These are phyloP conservation scores for Pipistrellus kuhlii DNA, from an alignment of 2,797 vertebrate species.

Conservation along the genomic window DNA sequence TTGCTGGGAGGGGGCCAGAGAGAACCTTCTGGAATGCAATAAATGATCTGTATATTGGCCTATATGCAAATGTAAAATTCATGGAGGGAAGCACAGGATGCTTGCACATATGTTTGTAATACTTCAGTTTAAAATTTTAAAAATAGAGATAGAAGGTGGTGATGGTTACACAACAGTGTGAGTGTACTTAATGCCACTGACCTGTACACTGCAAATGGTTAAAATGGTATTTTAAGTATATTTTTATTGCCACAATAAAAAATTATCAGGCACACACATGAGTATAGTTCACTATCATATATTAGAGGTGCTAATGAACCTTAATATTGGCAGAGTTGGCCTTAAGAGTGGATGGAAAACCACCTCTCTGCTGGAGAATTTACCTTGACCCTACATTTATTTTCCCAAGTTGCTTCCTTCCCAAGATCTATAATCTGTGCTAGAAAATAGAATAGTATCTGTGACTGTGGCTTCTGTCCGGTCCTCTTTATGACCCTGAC, in stretches of 20 bases:
- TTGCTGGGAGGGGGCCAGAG: neutral
- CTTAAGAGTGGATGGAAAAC: neutral
- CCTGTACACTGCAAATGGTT: neutral
- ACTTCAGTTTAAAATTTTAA: neutral
- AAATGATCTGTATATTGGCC: neutral
- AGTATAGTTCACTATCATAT: neutral
- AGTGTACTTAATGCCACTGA: neutral
- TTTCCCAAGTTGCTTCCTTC: constrained; percentile 14
- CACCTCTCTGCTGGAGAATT: neutral
- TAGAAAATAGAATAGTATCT: neutral
- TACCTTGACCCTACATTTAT: neutral
- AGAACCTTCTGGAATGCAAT: neutral
- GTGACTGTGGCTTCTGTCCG: neutral
- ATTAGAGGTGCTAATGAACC: neutral
- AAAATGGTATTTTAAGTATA: neutral
- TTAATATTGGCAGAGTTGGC: neutral
- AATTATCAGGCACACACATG: neutral
- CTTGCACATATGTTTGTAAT: neutral
- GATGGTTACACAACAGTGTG: neutral
- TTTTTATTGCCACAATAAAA: constrained; percentile 24
- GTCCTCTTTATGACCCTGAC: constrained; percentile 63
- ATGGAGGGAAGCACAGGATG: neutral
- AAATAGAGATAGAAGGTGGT: neutral
- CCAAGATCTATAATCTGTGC: neutral
- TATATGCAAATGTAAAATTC: neutral